Base-by-base conservation (phyloP, 2,797 vertebrate genomes). In the Triplophysa bombifrons region DNA sequence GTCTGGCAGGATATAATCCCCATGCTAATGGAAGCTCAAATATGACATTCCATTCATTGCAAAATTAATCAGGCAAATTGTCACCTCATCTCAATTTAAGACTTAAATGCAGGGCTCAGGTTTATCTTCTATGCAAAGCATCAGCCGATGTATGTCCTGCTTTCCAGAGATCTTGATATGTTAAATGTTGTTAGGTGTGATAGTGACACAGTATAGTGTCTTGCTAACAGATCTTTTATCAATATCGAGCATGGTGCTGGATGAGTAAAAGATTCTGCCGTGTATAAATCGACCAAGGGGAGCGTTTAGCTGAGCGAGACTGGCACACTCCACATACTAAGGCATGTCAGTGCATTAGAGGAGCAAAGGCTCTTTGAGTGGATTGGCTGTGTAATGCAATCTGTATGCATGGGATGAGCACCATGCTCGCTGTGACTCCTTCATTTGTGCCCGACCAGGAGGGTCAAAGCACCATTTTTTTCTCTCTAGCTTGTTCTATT, bases 371-470 rank as follows among this genome's bases (percentile, higher is more conserved):
- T 84, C 78, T 88, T 89, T 92, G 89, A 92, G 91, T 90, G 89
- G 91, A 92, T 90, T 93, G 92, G 90, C 92, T 89, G 89, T 92
- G 91, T 92, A 92, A 92, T 90, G 89, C 89, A 88, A 93, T 93
- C 92, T 91, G 91, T 93, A 92, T 92, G 92, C 93, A 91, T 71
- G 89, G 88, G 89, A 91, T 90, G 89, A 92, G 88, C 88, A 85
- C 81, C 65, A 48, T 77, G 78, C 81, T 79, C 72, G 83, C 82
- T 78, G 82, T 86, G 76, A 80, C 83, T 83, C 76, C 86, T 85
- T 91, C 89, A 90, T 90, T 91, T 89, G 90, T 88, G 90, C 86
- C 87, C 84, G 81, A 84, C 84, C 86, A 83, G 87, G 83, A 88
- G 86, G 84, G 90, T 86, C 86, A 74, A 82, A 84, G 86, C 81